Percentiles rank a stretch among this genome's conserved stretches.
phyloP scores from a whole-genome alignment of 2,888 invertebrate genomes.

The Drosophila niveifrons region DNA sequence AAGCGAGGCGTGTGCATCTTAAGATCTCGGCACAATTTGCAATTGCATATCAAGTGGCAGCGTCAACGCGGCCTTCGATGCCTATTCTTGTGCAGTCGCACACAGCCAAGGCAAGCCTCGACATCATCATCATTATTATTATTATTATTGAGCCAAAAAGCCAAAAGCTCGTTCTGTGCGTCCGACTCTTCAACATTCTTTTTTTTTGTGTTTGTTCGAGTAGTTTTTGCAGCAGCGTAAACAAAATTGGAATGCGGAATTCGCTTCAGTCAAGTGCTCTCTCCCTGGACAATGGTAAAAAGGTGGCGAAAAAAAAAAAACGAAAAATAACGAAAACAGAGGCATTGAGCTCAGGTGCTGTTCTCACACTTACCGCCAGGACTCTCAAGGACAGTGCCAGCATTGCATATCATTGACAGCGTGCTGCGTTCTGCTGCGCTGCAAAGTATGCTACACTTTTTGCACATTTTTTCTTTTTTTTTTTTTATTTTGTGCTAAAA shows the following conservation, averaged over 20 bases:
- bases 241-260: constrained; percentile 36
- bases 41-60: constrained; percentile 58
- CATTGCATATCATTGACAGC: constrained; percentile 20
- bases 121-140: constrained; percentile 56
- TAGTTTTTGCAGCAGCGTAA: constrained; percentile 44
- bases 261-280: constrained; percentile 25
- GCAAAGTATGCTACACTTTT: constrained; percentile 27
- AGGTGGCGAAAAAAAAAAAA: constrained; percentile 11
- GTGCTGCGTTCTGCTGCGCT: constrained; percentile 1
- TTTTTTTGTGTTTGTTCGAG: constrained; percentile 35
- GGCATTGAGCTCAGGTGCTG: constrained; percentile 70
- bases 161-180: background rate
- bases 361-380: constrained; percentile 58
- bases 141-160: constrained; percentile 57
- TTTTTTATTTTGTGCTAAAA: constrained; percentile 7
- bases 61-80: constrained; percentile 8
- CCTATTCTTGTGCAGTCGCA: constrained; percentile 19
- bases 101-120: constrained; percentile 1
- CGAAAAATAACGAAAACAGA: constrained; percentile 8
- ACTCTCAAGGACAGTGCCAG: constrained; percentile 57
- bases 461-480: constrained; percentile 1
- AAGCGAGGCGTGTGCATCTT: constrained; percentile 31
- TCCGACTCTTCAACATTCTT: constrained; percentile 25
- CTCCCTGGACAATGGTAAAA: constrained; percentile 54
- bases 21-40: constrained; percentile 26